Conservation (phyloP, 2,797 vertebrate species). For the Anguilla pacifica region DNA sequence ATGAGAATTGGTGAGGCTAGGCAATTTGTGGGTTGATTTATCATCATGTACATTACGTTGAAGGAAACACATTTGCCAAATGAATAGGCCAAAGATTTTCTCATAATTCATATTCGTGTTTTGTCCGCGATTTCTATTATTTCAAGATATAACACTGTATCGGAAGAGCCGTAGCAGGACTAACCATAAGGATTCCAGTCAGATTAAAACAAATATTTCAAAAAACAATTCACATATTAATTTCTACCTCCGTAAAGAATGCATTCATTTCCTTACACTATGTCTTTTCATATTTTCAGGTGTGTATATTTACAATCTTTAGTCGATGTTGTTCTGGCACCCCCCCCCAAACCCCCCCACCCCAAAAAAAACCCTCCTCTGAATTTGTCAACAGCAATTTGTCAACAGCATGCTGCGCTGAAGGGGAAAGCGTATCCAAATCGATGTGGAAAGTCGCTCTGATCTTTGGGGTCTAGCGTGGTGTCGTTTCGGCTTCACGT, state of each 20-base stretch:
- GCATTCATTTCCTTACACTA: not conserved
- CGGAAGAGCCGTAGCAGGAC: not conserved
- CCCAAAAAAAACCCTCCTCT: not conserved
- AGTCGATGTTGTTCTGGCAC: not conserved
- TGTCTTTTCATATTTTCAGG: not conserved
- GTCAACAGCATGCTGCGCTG: not conserved
- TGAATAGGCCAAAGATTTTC: not conserved
- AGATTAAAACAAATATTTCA: not conserved
- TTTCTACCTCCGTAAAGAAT: not conserved
- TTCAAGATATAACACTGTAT: not conserved
- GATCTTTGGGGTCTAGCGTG: conserved; percentile 11
- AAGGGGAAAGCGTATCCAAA: conserved; percentile 6
- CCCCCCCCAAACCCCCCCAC: not conserved
- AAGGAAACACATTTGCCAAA: conserved; percentile 1
- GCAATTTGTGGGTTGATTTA: not conserved
- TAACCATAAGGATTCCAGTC: not conserved
- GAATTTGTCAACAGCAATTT: not conserved
- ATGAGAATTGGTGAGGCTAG: not conserved
- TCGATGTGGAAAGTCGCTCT: conserved; percentile 11
- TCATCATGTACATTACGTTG: not conserved
- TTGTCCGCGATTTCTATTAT: not conserved
- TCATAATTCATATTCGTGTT: not conserved
- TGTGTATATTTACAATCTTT: not conserved
- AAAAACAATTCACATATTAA: not conserved
- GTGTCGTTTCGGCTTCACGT: not conserved